phyloP scores from a whole-genome alignment of 2,113 vertebrate genomes.

The Saiga tatarica region DNA sequence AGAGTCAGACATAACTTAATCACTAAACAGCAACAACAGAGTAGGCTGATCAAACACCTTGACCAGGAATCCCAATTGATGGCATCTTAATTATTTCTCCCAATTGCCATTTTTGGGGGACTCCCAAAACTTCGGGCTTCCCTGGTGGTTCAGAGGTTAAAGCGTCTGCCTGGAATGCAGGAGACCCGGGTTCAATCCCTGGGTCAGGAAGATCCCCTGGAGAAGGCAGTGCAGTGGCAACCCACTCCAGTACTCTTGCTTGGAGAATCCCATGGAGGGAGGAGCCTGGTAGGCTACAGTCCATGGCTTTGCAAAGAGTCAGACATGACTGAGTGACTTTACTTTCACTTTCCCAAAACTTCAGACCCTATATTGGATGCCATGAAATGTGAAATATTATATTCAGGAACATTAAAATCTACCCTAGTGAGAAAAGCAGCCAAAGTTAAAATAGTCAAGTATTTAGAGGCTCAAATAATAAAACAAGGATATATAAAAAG shows the following conservation, averaged over 20 bases:
- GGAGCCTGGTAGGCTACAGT: too few species aligned
- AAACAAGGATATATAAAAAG: neutral
- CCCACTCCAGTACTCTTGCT: too few species aligned
- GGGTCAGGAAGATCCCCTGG: too few species aligned
- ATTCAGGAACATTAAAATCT: neutral
- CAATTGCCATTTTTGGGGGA: neutral
- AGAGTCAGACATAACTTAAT: neutral
- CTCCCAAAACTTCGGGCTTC: neutral
- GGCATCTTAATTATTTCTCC: neutral
- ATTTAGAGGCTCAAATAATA: neutral
- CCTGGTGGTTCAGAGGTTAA: too few species aligned
- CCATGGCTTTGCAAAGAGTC: too few species aligned
- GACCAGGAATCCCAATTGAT: neutral
- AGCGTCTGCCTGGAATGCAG: too few species aligned
- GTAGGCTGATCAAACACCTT: neutral
- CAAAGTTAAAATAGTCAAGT: neutral
- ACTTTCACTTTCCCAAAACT: neutral
- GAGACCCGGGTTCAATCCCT: too few species aligned
- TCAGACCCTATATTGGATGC: neutral
- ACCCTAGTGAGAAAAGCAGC: neutral
- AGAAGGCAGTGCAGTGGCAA: too few species aligned
- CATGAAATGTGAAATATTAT: neutral
- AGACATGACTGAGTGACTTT: accelerated
- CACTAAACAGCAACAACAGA: neutral
- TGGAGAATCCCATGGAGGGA: too few species aligned